Evolutionary conservation across 92 coral and sea anemone species (phyloP).

Genomic region (Palythoa grandis): DNA sequence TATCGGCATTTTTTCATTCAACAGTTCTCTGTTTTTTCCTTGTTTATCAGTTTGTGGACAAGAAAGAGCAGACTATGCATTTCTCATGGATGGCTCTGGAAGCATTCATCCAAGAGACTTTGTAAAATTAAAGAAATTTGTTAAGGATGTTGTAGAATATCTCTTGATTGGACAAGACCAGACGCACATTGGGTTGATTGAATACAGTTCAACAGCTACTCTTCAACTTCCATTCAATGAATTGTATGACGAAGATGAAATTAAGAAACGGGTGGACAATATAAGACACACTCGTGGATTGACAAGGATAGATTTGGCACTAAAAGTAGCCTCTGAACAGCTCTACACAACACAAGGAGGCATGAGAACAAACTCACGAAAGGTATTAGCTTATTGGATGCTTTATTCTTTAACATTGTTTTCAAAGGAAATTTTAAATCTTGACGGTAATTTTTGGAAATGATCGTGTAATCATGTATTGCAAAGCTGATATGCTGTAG

Average conservation of each 20-base stretch:
- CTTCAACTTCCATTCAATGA: conserved; percentile 55
- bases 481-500: too few relatives aligned
- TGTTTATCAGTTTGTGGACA: conserved; percentile 77
- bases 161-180: conserved; percentile 57
- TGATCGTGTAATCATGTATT: too few relatives aligned
- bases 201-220: conserved; percentile 64
- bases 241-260: conserved; percentile 56
- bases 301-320: conserved; percentile 83
- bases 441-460: too few relatives aligned
- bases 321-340: conserved; percentile 54
- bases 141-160: conserved; percentile 65
- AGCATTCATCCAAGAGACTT: conserved; percentile 64
- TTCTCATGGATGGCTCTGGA: conserved; percentile 79
- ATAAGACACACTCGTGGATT: conserved; percentile 57
- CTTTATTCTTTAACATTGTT: too few relatives aligned
- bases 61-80: conserved; percentile 79
- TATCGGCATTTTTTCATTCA: background rate
- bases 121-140: conserved; percentile 46
- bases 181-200: conserved; percentile 78
- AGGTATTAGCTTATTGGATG: conserved; percentile 47
- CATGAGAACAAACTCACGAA: conserved; percentile 70
- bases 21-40: background rate
- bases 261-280: conserved; percentile 51
- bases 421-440: too few relatives aligned
- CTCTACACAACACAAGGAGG: conserved; percentile 74